Conservation (phyloP, 2,888 invertebrate species). For the Syritta pipiens region DNA sequence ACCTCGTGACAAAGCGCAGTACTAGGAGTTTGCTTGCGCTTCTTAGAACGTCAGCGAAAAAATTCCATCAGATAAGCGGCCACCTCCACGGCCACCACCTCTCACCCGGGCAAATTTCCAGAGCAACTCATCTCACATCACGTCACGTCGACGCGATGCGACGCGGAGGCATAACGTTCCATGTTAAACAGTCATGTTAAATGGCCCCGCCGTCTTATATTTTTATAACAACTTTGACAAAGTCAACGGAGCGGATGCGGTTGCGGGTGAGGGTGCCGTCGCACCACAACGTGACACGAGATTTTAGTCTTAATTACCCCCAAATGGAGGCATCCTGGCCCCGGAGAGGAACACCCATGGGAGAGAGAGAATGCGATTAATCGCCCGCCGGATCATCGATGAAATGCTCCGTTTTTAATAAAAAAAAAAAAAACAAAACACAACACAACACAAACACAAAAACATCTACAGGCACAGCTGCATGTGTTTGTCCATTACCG, state of each 20-base stretch:
- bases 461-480: background rate
- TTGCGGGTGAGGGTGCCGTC: background rate
- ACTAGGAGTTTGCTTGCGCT: constrained; percentile 31
- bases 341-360: constrained; percentile 64
- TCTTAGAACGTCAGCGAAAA: constrained; percentile 55
- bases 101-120: constrained; percentile 59
- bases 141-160: constrained; percentile 13
- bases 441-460: constrained; percentile 39
- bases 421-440: no score
- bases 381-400: constrained; percentile 64
- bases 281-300: constrained; percentile 71
- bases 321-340: constrained; percentile 57
- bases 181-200: constrained; percentile 66
- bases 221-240: constrained; percentile 67
- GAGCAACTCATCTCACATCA: constrained; percentile 61
- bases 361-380: constrained; percentile 62
- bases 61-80: constrained; percentile 62
- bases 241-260: constrained; percentile 14
- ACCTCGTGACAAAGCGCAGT: constrained; percentile 66
- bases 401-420: constrained; percentile 63
- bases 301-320: constrained; percentile 73
- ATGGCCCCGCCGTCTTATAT: constrained; percentile 67
- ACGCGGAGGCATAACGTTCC: constrained; percentile 61
- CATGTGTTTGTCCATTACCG: constrained; percentile 46
- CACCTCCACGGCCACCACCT: constrained; percentile 18